These are phyloP conservation scores for Chamaetylas fuelleborni DNA, from an alignment of 2,113 vertebrate genomes.

Conservation along the genomic window DNA sequence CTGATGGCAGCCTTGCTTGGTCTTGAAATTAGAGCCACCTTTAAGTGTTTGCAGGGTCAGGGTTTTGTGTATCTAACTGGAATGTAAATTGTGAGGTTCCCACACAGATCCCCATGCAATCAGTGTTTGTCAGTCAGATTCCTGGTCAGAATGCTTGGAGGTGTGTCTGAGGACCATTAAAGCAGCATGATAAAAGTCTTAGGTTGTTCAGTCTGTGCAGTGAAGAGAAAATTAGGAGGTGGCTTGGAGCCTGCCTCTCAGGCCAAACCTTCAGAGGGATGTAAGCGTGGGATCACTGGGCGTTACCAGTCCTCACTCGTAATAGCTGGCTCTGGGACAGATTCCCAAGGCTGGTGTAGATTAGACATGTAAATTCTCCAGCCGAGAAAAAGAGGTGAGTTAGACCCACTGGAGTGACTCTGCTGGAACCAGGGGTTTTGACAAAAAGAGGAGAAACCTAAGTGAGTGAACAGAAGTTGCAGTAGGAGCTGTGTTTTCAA, in stretches of 20 bases:
- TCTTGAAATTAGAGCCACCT: not conserved
- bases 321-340: not conserved
- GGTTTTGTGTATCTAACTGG: not conserved
- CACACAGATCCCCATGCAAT: fast-evolving
- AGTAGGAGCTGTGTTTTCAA: not conserved
- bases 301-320: fast-evolving
- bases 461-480: not conserved
- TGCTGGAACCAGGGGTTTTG: not conserved
- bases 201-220: not conserved
- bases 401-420: not conserved
- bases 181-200: not conserved
- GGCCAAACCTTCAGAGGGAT: not conserved
- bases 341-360: not conserved
- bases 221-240: not conserved
- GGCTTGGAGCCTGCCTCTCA: not conserved
- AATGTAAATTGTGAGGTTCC: not conserved
- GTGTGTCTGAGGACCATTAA: not conserved
- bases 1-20: not conserved
- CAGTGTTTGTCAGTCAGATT: fast-evolving
- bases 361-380: not conserved
- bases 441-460: not conserved
- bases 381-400: not conserved
- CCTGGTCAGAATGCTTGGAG: not conserved
- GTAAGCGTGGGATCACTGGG: not conserved
- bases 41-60: not conserved